Percentiles rank a stretch among this genome's conserved stretches.
Conservation (phyloP, 2,113 vertebrate species). For the Poecile atricapillus region DNA sequence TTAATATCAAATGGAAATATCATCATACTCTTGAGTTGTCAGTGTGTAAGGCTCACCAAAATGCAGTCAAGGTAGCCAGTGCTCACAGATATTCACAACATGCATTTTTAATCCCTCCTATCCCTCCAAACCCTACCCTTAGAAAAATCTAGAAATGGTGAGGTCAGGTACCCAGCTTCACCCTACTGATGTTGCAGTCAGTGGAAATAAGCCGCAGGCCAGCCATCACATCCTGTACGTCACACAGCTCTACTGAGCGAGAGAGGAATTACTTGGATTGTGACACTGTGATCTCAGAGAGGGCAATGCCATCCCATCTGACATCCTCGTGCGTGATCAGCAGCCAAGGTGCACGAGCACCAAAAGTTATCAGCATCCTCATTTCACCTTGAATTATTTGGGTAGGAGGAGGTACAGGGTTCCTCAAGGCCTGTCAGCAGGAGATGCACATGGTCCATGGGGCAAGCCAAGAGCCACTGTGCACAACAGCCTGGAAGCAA, state of each 20-base stretch:
- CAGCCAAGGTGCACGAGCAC: not conserved
- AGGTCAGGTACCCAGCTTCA: not conserved
- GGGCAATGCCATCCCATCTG: not conserved
- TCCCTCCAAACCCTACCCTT: not conserved
- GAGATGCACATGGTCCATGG: not conserved
- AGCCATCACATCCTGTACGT: not conserved
- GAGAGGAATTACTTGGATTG: not conserved
- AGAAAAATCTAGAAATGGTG: not conserved
- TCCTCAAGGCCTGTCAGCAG: not conserved
- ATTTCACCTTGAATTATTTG: not conserved
- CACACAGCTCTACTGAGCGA: fast-evolving
- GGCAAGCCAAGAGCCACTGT: not conserved
- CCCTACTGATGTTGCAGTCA: fast-evolving
- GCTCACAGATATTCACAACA: not conserved
- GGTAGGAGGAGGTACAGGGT: not conserved
- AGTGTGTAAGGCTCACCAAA: not conserved
- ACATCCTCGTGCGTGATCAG: not conserved
- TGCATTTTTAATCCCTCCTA: fast-evolving
- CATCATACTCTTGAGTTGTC: not conserved
- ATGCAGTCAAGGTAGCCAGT: not conserved
- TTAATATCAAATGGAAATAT: not conserved
- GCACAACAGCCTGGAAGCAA: not conserved
- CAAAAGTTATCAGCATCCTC: not conserved
- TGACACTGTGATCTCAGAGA: not conserved
- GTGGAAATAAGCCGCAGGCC: not conserved